Base-by-base conservation (phyloP, 2,113 vertebrate species). In the Syngnathus typhle region DNA sequence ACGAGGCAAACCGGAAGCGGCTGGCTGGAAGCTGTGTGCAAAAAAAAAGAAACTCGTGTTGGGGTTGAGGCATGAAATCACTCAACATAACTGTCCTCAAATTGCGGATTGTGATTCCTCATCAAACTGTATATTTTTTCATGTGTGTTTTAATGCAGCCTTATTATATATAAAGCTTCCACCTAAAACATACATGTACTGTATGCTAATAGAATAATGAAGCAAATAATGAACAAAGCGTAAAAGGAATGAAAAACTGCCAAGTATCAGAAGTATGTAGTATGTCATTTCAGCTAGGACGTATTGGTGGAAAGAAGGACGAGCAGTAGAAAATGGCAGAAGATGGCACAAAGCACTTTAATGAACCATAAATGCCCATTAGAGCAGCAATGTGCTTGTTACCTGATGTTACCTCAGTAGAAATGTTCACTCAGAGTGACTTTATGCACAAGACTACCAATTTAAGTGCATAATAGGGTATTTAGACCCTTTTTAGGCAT, bases 21-120 rank as follows among this genome's bases (percentile, higher is more conserved):
- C 93, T 92, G 68, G 94, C 94, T 52, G 94, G 95, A 85, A 98
- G 91, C 95, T 99, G 49, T 58, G 55, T 16, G 13, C 55, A 58
- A 58, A 58, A 32, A 13, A 56, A 6, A 36, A 58, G 27, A 56
- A 56, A 13, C 23, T 6, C 16, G 54, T 1, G 23, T 3, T 13
- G 21, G 54, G 21, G 3, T 9, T 55, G 54, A 32, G 27, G 54
- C 54, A 13, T 56, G 23, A 56, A 32, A 56, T 32, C 5, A 32
- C 11, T 32, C 23, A 21, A 54, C 51, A 21, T 2, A 0, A 9
- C 1, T 5, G 18, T 21, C 21, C 51, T 54, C 8, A 11, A 54
- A 23, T 23, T 4, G 9, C 8, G n/a, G 12, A 23, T 54, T 23
- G 8, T 54, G 9, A 54, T 54, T 54, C n/a, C 2, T 23, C n/a